Conservation (phyloP, 2,888 invertebrate species). For the Polyommatus icarus region DNA sequence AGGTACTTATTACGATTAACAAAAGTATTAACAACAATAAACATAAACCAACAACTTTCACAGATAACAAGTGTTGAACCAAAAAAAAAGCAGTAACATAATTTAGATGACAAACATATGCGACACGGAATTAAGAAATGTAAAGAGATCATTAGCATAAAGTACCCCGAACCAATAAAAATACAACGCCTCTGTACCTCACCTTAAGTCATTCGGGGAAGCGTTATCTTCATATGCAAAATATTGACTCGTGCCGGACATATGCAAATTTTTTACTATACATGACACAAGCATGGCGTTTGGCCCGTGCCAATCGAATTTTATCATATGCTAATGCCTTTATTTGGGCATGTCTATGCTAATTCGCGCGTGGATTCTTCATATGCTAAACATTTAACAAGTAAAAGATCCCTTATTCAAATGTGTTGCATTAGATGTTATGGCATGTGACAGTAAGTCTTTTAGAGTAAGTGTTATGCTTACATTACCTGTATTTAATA, state of each 20-base stretch:
- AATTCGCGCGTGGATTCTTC: slow-evolving; percentile 77
- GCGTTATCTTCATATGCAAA: slow-evolving; percentile 76
- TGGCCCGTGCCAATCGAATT: slow-evolving; percentile 61
- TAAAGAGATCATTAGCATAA: slow-evolving; percentile 50
- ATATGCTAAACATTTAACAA: slow-evolving; percentile 61
- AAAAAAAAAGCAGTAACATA: not conserved
- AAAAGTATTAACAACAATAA: not conserved
- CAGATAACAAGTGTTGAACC: not conserved
- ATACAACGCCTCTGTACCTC: slow-evolving; percentile 37
- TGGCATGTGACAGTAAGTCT: not conserved
- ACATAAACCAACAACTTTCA: slow-evolving; percentile 4
- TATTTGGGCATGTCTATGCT: slow-evolving; percentile 68
- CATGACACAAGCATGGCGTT: slow-evolving; percentile 59
- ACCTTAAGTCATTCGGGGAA: slow-evolving; percentile 56
- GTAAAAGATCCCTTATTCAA: slow-evolving; percentile 29
- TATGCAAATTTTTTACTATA: slow-evolving; percentile 70
- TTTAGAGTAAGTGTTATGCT: not conserved
- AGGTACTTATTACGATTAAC: not conserved
- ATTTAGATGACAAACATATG: slow-evolving; percentile 11
- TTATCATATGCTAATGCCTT: slow-evolving; percentile 60
- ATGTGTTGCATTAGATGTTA: slow-evolving; percentile 6
- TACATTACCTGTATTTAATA: not conserved
- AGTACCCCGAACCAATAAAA: slow-evolving; percentile 53
- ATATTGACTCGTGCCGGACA: slow-evolving; percentile 76
- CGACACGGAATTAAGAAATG: slow-evolving; percentile 12